A percentile compares a stretch with the other conserved stretches of the same genome.
phyloP scores from a whole-genome alignment of 2,888 invertebrate genomes.

The Himalopsyche tibetana region DNA sequence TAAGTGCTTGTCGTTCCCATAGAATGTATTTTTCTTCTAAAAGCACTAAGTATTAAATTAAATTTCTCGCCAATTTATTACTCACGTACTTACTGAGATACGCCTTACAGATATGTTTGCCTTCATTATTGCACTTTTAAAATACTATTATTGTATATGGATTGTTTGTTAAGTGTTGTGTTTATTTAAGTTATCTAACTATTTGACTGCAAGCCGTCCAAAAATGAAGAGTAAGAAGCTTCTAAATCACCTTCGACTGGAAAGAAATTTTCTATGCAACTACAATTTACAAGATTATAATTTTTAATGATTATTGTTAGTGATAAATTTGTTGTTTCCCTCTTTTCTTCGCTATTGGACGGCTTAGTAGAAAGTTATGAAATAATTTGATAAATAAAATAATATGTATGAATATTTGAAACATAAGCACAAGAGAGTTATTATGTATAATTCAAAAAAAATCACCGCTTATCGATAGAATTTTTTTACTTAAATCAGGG shows the following conservation, averaged over 20 bases:
- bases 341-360: background rate
- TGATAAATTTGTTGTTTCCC: no score
- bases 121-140: conserved; percentile 38
- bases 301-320: no score
- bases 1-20: conserved; percentile 28
- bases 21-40: conserved; percentile 41
- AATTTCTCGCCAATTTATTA: conserved; percentile 12
- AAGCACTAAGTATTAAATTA: conserved; percentile 10
- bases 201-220: background rate
- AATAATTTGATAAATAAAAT: conserved; percentile 7
- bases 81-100: conserved; percentile 32
- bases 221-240: background rate
- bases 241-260: no score
- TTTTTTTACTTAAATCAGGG: no score
- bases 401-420: background rate
- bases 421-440: background rate
- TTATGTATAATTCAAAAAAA: no score
- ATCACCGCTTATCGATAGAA: no score
- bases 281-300: no score
- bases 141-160: conserved; percentile 38
- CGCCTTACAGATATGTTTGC: conserved; percentile 34
- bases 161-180: conserved; percentile 43
- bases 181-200: conserved; percentile 21
- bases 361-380: background rate
- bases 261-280: no score